Percentiles rank a stretch among this genome's conserved stretches.
These are phyloP conservation scores for Microplitis manilae DNA, from an alignment of 2,888 invertebrate species.

Conservation along the genomic window DNA sequence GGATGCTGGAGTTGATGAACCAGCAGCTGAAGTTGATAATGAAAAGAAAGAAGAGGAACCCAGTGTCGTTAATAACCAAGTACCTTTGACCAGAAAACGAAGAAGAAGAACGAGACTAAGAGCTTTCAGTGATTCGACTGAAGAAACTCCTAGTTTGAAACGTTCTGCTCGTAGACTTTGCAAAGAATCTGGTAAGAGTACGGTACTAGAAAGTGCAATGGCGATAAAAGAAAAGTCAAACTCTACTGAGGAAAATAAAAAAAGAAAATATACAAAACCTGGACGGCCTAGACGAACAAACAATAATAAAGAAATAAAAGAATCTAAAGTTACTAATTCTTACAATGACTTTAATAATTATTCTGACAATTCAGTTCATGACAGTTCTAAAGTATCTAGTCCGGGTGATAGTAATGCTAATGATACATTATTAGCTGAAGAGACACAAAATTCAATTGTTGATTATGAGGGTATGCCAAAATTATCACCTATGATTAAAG, in stretches of 20 bases:
- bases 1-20: not conserved
- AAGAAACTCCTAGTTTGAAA: conserved; percentile 73
- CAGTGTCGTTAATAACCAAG: conserved; percentile 37
- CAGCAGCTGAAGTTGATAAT: conserved; percentile 10
- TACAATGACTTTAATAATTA: conserved; percentile 54
- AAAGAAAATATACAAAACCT: conserved; percentile 64
- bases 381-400: conserved; percentile 55
- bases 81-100: conserved; percentile 59
- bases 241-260: conserved; percentile 70
- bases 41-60: conserved; percentile 16
- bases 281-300: conserved; percentile 65
- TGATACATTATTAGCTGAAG: conserved; percentile 45
- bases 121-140: conserved; percentile 62
- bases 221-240: conserved; percentile 82
- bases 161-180: conserved; percentile 78
- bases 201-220: conserved; percentile 80
- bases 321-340: conserved; percentile 41
- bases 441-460: conserved; percentile 55
- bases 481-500: conserved; percentile 65
- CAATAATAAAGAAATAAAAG: conserved; percentile 52
- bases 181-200: conserved; percentile 74
- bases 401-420: conserved; percentile 52
- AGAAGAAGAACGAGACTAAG: conserved; percentile 59
- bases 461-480: conserved; percentile 70
- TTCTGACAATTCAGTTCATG: conserved; percentile 57